Evolutionary conservation across 2,113 vertebrate genomes (phyloP).

Genomic region (Pterocles gutturalis): DNA sequence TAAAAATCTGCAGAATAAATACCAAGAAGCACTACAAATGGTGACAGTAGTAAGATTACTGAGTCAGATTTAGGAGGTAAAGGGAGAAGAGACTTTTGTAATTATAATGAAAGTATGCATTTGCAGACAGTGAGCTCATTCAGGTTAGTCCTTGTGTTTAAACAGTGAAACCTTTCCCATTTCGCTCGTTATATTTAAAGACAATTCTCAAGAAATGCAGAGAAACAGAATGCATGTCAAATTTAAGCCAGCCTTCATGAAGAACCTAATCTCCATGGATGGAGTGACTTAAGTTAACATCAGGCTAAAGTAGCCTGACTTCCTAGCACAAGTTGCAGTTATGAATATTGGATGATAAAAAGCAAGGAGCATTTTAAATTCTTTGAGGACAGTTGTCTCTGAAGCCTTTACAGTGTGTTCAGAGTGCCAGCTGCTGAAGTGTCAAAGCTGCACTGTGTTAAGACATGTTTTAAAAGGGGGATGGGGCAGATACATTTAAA

Average conservation of each 20-base stretch:
- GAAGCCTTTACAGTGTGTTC: not conserved
- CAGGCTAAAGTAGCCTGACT: not conserved
- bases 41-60: not conserved
- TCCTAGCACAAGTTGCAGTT: not conserved
- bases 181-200: not conserved
- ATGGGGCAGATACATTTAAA: not conserved
- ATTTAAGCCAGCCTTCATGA: not conserved
- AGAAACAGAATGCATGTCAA: not conserved
- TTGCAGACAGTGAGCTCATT: not conserved
- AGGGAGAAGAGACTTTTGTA: not conserved
- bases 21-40: not conserved
- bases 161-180: not conserved
- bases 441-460: not conserved
- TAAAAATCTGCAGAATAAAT: conserved; percentile 13
- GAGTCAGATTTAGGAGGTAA: not conserved
- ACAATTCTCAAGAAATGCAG: not conserved
- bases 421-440: not conserved
- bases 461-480: not conserved
- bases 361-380: not conserved
- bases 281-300: not conserved
- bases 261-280: not conserved
- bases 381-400: not conserved
- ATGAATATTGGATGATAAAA: not conserved
- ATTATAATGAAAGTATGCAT: not conserved
- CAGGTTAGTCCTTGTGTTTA: not conserved